Evolutionary conservation across 2,888 invertebrate species (phyloP).

Genomic region (Erebia ligea): DNA sequence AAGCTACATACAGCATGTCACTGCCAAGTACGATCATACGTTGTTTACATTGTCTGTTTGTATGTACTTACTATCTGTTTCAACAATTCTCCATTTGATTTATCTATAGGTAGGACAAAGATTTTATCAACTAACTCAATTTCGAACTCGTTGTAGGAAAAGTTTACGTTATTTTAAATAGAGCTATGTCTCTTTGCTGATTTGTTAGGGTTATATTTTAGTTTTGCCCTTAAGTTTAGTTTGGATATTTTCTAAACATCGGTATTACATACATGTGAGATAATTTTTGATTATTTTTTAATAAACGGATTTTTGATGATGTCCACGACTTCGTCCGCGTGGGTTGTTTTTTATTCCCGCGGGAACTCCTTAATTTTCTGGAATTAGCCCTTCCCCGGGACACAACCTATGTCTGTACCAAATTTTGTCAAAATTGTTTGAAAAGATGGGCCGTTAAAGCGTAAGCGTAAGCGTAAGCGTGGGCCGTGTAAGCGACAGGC

Average conservation of each 20-base stretch:
- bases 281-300: too few relatives aligned
- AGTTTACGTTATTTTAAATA: background rate
- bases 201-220: background rate
- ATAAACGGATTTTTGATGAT: too few relatives aligned
- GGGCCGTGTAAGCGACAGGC: too few relatives aligned
- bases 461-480: too few relatives aligned
- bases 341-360: too few relatives aligned
- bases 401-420: too few relatives aligned
- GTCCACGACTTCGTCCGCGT: too few relatives aligned
- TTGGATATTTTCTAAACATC: background rate
- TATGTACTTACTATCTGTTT: background rate
- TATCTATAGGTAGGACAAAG: background rate
- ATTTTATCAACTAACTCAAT: background rate
- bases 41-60: constrained; percentile 1
- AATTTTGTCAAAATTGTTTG: too few relatives aligned
- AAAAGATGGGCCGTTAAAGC: too few relatives aligned
- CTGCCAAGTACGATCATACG: background rate
- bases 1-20: constrained; percentile 5
- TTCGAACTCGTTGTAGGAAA: background rate
- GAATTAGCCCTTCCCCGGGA: too few relatives aligned
- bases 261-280: background rate
- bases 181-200: background rate
- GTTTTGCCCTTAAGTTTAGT: too few relatives aligned
- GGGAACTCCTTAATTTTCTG: too few relatives aligned
- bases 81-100: background rate